These are phyloP conservation scores for Sturmia bella DNA, from an alignment of 2,888 invertebrate species.

Conservation along the genomic window DNA sequence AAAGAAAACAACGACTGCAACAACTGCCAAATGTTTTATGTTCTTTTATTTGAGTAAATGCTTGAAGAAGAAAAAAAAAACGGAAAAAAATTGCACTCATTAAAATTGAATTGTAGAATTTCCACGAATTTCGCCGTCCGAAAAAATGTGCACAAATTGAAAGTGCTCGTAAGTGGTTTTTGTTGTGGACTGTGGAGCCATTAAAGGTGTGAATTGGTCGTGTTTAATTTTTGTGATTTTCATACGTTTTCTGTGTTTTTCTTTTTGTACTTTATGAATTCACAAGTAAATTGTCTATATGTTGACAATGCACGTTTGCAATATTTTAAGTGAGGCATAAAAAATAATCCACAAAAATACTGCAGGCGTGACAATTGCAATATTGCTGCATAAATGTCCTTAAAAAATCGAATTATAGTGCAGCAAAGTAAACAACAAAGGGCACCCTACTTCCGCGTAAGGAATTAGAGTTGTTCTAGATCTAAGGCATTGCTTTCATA, in stretches of 20 bases:
- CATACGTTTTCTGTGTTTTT: conserved; percentile 18
- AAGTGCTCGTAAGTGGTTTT: conserved; percentile 19
- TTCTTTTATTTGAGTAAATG: conserved; percentile 44
- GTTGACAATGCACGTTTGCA: conserved; percentile 24
- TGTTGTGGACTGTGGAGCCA: conserved; percentile 33
- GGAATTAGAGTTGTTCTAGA: too few species aligned
- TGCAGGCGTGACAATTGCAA: conserved; percentile 67
- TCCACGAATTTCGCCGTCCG: conserved; percentile 56
- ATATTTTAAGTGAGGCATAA: neutral
- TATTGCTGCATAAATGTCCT: conserved; percentile 57
- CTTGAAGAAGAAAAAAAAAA: neutral
- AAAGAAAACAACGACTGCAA: conserved; percentile 15
- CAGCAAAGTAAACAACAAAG: neutral
- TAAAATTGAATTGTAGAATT: conserved; percentile 61
- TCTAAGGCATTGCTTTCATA: too few species aligned
- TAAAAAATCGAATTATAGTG: conserved; percentile 19
- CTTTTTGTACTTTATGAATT: conserved; percentile 1
- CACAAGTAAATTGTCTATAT: conserved; percentile 28
- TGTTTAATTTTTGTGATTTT: conserved; percentile 42
- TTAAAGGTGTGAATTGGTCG: conserved; percentile 67
- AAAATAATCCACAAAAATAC: conserved; percentile 40
- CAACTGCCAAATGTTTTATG: conserved; percentile 64
- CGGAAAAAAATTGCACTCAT: conserved; percentile 57
- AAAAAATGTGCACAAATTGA: neutral
- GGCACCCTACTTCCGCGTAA: neutral